A percentile compares a stretch with the other conserved stretches of the same genome.
Conservation (phyloP, 2,888 invertebrate species). For the Chrysotoxum bicinctum region DNA sequence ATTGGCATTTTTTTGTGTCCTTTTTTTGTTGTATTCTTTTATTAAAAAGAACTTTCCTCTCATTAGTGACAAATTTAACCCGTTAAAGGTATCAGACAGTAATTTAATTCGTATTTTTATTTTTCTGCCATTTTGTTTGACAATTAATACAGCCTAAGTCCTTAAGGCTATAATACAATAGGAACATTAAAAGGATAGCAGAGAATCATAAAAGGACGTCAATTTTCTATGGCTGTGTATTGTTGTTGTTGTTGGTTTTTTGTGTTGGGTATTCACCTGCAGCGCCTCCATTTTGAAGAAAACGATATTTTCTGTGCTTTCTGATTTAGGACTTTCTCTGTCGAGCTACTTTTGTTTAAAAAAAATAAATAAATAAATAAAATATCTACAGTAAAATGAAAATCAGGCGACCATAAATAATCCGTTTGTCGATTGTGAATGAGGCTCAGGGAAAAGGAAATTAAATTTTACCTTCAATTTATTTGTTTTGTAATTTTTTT, state of each 20-base stretch:
- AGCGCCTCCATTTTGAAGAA: neutral
- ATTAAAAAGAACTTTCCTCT: conserved; percentile 41
- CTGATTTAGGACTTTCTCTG: conserved; percentile 40
- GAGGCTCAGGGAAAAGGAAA: conserved; percentile 60
- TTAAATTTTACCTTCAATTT: conserved; percentile 68
- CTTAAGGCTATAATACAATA: conserved; percentile 25
- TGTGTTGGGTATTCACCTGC: neutral
- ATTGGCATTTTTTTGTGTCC: neutral
- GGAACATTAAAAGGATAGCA: conserved; percentile 14
- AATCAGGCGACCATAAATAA: conserved; percentile 60
- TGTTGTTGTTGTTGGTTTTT: conserved; percentile 4
- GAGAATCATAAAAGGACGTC: conserved; percentile 31
- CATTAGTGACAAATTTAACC: conserved; percentile 68
- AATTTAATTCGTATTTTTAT: neutral
- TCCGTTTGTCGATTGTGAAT: conserved; percentile 59
- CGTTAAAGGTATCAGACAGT: conserved; percentile 57
- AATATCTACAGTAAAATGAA: conserved; percentile 51
- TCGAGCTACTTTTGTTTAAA: conserved; percentile 20
- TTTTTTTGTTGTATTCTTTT: neutral
- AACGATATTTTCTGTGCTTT: conserved; percentile 36
- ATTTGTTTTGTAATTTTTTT: neutral
- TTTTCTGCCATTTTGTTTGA: conserved; percentile 40
- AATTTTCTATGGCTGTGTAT: conserved; percentile 15
- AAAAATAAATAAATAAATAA: neutral
- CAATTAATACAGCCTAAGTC: conserved; percentile 62